Conservation (phyloP, 2,113 vertebrate species). For the Lates calcarifer region DNA sequence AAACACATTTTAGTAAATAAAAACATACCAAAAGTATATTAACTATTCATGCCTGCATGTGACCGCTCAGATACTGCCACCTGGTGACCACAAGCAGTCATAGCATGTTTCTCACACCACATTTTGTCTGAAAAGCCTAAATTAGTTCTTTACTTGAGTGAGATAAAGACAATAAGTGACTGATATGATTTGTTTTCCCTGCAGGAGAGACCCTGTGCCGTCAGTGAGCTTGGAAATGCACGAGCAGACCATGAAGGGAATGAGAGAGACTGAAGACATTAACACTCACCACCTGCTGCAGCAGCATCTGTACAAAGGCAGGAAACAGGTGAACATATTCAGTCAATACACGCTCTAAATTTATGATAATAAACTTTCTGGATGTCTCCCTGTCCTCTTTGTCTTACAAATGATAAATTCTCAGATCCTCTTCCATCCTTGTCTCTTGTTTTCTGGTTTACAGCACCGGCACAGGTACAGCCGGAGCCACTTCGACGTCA, state of each 20-base stretch:
- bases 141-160: background rate
- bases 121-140: background rate
- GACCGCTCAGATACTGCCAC: background rate
- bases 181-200: background rate
- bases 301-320: slow-evolving; percentile 93
- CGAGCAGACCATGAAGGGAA: slow-evolving; percentile 87
- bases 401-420: background rate
- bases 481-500: slow-evolving; percentile 88
- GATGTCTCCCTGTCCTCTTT: background rate
- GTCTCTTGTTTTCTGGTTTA: slow-evolving; percentile 15
- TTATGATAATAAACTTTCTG: background rate
- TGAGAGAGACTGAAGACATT: slow-evolving; percentile 87
- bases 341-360: background rate
- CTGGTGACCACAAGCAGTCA: slow-evolving; percentile 16
- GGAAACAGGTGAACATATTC: slow-evolving; percentile 88
- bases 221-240: slow-evolving; percentile 94
- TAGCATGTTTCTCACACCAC: background rate
- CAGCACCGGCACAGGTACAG: slow-evolving; percentile 95
- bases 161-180: too few relatives aligned
- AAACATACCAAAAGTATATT: background rate
- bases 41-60: too few relatives aligned
- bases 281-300: slow-evolving; percentile 93
- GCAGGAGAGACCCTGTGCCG: slow-evolving; percentile 88
- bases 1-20: background rate
- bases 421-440: too few relatives aligned